Percentiles rank a stretch among this genome's conserved stretches.
Conservation (phyloP, 2,888 invertebrate species). For the Choristoneura rosaceana region DNA sequence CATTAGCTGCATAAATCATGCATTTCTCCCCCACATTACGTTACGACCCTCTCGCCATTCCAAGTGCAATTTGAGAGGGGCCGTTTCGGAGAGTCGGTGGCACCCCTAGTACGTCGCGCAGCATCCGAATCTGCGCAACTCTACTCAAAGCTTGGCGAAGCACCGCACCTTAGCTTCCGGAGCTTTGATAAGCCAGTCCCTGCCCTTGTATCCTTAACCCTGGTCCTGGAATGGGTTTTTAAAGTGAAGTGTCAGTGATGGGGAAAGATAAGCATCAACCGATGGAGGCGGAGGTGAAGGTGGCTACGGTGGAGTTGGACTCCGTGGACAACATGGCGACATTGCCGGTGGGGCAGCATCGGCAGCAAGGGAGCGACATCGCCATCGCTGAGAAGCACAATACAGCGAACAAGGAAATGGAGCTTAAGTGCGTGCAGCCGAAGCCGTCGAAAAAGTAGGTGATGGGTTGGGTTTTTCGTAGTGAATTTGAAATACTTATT, state of each 20-base stretch:
- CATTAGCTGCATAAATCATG: constrained; percentile 44
- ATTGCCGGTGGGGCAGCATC: constrained; percentile 92
- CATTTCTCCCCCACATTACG: constrained; percentile 53
- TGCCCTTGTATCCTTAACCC: constrained; percentile 66
- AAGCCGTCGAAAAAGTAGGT: constrained; percentile 94
- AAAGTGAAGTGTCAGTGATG: constrained; percentile 62
- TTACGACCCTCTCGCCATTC: constrained; percentile 68
- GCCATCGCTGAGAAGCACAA: constrained; percentile 93
- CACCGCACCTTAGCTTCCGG: constrained; percentile 77
- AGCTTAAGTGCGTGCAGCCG: constrained; percentile 93
- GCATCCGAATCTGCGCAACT: constrained; percentile 83
- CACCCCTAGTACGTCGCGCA: constrained; percentile 79
- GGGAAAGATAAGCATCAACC: constrained; percentile 82
- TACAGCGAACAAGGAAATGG: constrained; percentile 94
- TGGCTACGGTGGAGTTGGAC: constrained; percentile 95
- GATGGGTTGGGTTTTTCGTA: constrained; percentile 2
- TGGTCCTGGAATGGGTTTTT: constrained; percentile 43
- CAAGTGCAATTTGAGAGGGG: constrained; percentile 71
- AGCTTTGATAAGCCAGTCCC: constrained; percentile 64
- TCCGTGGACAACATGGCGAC: constrained; percentile 96
- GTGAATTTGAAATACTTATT: background rate
- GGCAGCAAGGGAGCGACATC: constrained; percentile 88
- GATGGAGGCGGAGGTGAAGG: constrained; percentile 92
- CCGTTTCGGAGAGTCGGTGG: constrained; percentile 67
- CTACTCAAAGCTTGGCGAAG: constrained; percentile 68